Percentiles rank a stretch among this genome's conserved stretches.
Evolutionary conservation across 1,140 invertebrate genomes (phyloP).

Genomic region (Drosophila funebris): DNA sequence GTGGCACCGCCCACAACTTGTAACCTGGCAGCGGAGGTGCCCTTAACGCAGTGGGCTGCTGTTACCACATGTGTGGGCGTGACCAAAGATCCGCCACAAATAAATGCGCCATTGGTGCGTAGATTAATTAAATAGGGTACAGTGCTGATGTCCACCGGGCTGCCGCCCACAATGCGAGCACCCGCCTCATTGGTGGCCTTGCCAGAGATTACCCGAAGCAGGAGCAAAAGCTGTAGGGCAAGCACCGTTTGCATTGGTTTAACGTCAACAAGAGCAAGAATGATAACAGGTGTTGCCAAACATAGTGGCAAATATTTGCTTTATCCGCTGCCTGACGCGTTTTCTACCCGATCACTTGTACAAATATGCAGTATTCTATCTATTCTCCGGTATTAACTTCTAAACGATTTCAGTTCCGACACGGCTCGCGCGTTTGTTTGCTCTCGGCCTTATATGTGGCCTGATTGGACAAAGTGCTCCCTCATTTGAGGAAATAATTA

Average conservation of each 20-base stretch:
- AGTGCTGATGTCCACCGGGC: constrained; percentile 52
- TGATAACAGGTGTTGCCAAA: constrained; percentile 7
- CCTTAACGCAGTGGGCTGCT: constrained; percentile 71
- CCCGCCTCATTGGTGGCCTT: constrained; percentile 41
- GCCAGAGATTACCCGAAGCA: background rate
- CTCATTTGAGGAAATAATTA: constrained; percentile 62
- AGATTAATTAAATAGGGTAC: constrained; percentile 68
- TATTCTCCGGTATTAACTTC: background rate
- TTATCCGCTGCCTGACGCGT: constrained; percentile 23
- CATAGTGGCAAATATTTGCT: constrained; percentile 33
- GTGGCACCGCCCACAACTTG: constrained; percentile 60
- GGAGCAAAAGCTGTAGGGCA: constrained; percentile 11
- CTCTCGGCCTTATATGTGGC: constrained; percentile 45
- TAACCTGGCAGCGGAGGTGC: constrained; percentile 47
- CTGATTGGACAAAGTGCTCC: background rate
- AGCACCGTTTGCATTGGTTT: constrained; percentile 55
- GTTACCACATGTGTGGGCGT: constrained; percentile 64
- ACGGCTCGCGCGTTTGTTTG: constrained; percentile 57
- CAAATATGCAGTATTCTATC: constrained; percentile 42
- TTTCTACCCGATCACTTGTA: constrained; percentile 49
- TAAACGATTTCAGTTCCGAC: constrained; percentile 37
- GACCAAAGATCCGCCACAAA: constrained; percentile 65
- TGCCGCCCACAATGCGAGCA: constrained; percentile 69
- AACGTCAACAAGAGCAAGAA: constrained; percentile 6
- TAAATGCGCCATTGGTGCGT: constrained; percentile 53